Base-by-base conservation (phyloP, 2,797 vertebrate genomes). In the Lemur catta region DNA sequence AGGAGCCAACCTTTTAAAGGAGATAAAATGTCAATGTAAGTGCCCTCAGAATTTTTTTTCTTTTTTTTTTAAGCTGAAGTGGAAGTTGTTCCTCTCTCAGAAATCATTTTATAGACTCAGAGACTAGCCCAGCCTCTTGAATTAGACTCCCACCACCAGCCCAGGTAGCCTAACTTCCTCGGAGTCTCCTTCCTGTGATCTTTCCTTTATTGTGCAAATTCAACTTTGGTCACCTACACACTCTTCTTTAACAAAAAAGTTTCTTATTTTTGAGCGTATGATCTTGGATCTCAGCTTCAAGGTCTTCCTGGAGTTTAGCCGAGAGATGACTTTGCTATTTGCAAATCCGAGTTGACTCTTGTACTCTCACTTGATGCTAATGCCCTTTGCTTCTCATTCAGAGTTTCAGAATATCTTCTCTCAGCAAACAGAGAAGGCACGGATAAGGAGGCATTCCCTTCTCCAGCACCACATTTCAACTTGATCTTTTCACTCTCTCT, bases 401-500 rank as follows among this genome's bases (percentile, higher is more conserved):
- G 82, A 94, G 96, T 97, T 96, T 96, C 92, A 88, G 91, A 97
- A n/a, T 94, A 89, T 96, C 97, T 94, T 93, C 74, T 90, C 94
- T 93, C 17, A 38, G 97, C 97, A 95, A 97, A 98, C 90, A 90
- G 91, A 97, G 91, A 67, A 97, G 81, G 89, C 86, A 87, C 0
- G 38, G 94, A 46, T 18, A 71, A 95, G 87, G 85, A 55, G 0
- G 81, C 90, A 41, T 84, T 94, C 93, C 65, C 78, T 96, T 88
- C 94, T 96, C 81, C 13, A 35, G 71, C 80, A 94, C 96, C 93
- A 93, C 95, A 94, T 95, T 97, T 97, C 92, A 96, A 90, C 97
- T 89, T 97, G 96, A 97, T 98, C 98, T 97, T 97, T 98, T 97
- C 96, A 96, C 97, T 98, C 92, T 96, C 84, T 96, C 95, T 97